Evolutionary conservation across 2,888 invertebrate genomes (phyloP), one percentile per base, ranked within the genome.

Genomic region (Tetramorium bicarinatum): DNA sequence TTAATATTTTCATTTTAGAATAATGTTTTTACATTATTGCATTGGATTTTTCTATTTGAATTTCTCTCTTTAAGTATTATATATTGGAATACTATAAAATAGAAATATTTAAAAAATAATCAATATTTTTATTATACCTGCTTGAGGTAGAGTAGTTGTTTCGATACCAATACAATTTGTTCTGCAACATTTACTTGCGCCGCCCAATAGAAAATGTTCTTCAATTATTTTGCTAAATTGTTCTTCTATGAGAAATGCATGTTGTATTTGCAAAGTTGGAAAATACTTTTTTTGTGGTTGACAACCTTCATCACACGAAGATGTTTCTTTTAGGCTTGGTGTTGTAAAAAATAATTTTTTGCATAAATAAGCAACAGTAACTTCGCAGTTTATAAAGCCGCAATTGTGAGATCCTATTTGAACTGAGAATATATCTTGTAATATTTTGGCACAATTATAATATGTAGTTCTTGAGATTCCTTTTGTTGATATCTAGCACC

Each of bases 391-490:
- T 29, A 59, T 61, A 74, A 74, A 61, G 11, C 11, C 29, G n/a
- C 59, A 74, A n/a, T 61, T 61, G n/a, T 74, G 59, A 47, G 41
- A 25, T n/a, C 47, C 29, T 25, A 4, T 11, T 44, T 61, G 59
- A 47, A 18, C 2, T 18, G 44, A 11, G 1, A 74, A 74, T 47
- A 74, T 59, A 1, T 74, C 34, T 74, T 74, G 59, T n/a, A 74
- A 44, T 34, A 74, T 41, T 74, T 56, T 74, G 61, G 74, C 74
- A 47, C 59, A 59, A 47, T 41, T 59, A 41, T 56, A 74, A 74
- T 59, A 74, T 25, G 59, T 74, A 25, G n/a, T 47, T 61, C 18
- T 61, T 61, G 44, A 61, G 34, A 74, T 61, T 44, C 59, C 29
- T 59, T 59, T 74, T 49, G 11, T 13, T 29, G 47, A 61, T 7